Evolutionary conservation across 2,113 vertebrate genomes (phyloP).

Genomic region (Malurus cyaneus): DNA sequence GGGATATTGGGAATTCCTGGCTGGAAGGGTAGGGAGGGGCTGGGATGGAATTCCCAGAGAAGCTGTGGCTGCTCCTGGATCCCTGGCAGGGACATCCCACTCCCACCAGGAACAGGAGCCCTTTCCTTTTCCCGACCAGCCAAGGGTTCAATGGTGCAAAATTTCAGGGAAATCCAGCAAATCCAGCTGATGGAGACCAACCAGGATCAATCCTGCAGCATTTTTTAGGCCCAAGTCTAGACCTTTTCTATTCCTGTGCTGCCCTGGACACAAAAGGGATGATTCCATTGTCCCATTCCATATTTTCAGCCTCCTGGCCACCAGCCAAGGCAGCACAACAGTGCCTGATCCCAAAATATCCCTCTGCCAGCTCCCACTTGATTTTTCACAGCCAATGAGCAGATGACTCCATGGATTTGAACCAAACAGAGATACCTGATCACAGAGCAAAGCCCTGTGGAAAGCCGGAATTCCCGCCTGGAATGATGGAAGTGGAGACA

Average conservation of each 20-base stretch:
- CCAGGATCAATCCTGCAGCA: background rate
- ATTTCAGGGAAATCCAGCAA: background rate
- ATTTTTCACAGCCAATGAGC: background rate
- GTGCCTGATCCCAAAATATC: slow-evolving; percentile 2
- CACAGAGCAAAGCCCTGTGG: background rate
- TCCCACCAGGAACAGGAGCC: background rate
- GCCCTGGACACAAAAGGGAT: background rate
- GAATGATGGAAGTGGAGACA: background rate
- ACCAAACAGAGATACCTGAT: background rate
- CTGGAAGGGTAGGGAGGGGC: no score
- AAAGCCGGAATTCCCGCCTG: background rate
- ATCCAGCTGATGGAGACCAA: background rate
- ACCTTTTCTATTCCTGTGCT: background rate
- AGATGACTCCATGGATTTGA: background rate
- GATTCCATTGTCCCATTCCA: background rate
- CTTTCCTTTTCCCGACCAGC: background rate
- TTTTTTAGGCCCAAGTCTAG: background rate
- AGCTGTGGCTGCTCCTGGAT: background rate
- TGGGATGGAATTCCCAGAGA: background rate
- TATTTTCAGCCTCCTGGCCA: background rate
- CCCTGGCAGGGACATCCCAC: background rate
- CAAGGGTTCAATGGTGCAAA: background rate
- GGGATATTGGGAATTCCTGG: background rate
- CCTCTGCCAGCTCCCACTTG: background rate
- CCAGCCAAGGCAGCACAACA: background rate